Base-by-base conservation (phyloP, 2,888 invertebrate species). In the Argyresthia albistria region DNA sequence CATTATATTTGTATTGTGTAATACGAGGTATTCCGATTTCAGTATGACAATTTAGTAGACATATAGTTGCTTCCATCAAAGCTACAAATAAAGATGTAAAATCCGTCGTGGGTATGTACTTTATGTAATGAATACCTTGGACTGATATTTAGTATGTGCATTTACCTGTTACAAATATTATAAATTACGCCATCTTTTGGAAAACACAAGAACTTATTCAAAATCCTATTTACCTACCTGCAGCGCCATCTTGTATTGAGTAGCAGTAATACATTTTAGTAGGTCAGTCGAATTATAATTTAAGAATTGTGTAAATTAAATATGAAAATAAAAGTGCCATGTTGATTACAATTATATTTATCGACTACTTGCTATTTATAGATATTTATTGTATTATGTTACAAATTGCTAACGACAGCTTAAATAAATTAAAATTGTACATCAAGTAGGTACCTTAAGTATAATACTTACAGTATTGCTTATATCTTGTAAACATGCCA, bases 1-100 rank as follows among this genome's bases (percentile, higher is more conserved):
- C 72, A 68, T 66, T 67, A 63, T 74, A 84, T 84, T 79, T 82
- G 81, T 83, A 78, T 76, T 79, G 80, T 82, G 71, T 76, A 78
- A 83, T 82, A 84, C 83, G 84, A 86, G 86, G 82, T 84, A 84
- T 81, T 82, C 80, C 75, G 76, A 73, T 71, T 70, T 67, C 80
- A 76, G 76, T 80, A 78, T 80, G 70, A 69, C 76, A 77, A 68
- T 73, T 73, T 50, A 43, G 76, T 70, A 67, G 73, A 68, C 62
- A 67, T 70, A 64, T 70, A 64, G 67, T 76, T 68, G 77, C 82
- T 80, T 84, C 71, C 74, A 73, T 75, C 69, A 74, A 25, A 25
- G 25, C 25, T 25, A 25, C 6, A 25, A 25, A 25, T 25, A 25
- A 25, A 25, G 2, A 6, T 25, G 6, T 25, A 25, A 25, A 25